Evolutionary conservation across 92 coral and sea anemone species (phyloP), one percentile per base, ranked within the genome.

Genomic region (Epizoanthus ramosus): DNA sequence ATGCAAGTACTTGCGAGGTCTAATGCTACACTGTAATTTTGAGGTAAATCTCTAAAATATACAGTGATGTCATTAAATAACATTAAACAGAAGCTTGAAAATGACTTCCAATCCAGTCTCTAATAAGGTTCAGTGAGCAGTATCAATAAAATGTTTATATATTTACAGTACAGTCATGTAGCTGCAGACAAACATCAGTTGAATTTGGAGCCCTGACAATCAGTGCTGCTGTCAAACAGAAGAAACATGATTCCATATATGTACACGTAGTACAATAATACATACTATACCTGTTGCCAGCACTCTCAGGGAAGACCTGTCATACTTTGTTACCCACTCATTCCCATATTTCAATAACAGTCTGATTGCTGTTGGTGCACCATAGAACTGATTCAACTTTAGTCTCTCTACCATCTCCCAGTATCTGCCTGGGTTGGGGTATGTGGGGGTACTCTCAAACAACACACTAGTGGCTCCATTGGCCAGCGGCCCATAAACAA

Each of bases 401-500:
- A 96, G 91, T 52, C 99, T 88, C 68, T 96, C 93, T 8, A 96
- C 98, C 91, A 91, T 96, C 41, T 96, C 99, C 99, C 99, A 96
- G 77, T 96, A 96, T 19, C 99, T 95, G 5, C 99, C 99, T 1
- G 99, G 99, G 87, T 96, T 97, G n/a, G 99, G 99, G 68, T 96
- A 96, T 3, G 98, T 94, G 4, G 99, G 99, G 70, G 95, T 88
- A 91, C 99, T 96, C 76, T 96, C 99, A 83, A 96, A 96, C 43
- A 96, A 83, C 2, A 94, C 95, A 37, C 93, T 83, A 28, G 99
- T 96, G 14, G 99, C 99, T 79, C 99, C 99, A 87, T 96, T 96
- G 9, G 91, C 87, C 65, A 96, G 80, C 15, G 99, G 99, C 13
- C 99, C 99, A 85, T 96, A 96, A 12, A 96, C 98, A 8, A 94